Conservation (phyloP, 2,113 vertebrate species). For the Neomonachus schauinslandi region DNA sequence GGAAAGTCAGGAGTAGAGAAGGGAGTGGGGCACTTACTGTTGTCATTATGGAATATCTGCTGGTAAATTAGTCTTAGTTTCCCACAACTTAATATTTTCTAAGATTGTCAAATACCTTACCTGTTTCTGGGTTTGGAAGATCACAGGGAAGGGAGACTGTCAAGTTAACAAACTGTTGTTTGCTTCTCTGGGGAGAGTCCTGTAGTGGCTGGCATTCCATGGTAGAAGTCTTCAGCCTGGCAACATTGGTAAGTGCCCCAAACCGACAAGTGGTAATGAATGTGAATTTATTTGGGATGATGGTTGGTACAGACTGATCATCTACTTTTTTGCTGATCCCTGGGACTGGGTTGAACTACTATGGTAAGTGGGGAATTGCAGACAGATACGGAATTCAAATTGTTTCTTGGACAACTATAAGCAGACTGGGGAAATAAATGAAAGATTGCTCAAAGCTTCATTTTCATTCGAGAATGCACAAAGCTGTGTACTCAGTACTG, state of each 20-base stretch:
- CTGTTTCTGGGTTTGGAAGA: slow-evolving; percentile 25
- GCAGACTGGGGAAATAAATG: slow-evolving; percentile 50
- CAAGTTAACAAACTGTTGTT: neutral
- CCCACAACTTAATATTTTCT: neutral
- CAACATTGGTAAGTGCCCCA: no score
- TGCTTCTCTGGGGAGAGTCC: neutral
- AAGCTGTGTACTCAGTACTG: neutral
- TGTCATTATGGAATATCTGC: neutral
- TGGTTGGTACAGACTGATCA: neutral
- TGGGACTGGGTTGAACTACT: neutral
- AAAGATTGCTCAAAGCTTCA: neutral
- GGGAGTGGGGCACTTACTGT: neutral
- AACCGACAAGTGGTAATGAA: neutral
- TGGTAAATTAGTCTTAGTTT: neutral
- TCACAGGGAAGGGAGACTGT: neutral
- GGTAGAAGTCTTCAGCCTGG: neutral
- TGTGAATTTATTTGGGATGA: neutral
- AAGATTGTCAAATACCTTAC: neutral
- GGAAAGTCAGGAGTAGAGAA: neutral
- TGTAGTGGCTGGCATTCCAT: neutral
- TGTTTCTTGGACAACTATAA: slow-evolving; percentile 52
- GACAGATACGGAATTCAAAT: slow-evolving; percentile 21
- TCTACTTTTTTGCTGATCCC: neutral
- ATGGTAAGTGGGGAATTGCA: slow-evolving; percentile 12
- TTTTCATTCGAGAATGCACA: slow-evolving; percentile 48